These are phyloP conservation scores for Scaptodrosophila latifasciaeformis DNA, from an alignment of 2,888 invertebrate genomes.

Conservation along the genomic window DNA sequence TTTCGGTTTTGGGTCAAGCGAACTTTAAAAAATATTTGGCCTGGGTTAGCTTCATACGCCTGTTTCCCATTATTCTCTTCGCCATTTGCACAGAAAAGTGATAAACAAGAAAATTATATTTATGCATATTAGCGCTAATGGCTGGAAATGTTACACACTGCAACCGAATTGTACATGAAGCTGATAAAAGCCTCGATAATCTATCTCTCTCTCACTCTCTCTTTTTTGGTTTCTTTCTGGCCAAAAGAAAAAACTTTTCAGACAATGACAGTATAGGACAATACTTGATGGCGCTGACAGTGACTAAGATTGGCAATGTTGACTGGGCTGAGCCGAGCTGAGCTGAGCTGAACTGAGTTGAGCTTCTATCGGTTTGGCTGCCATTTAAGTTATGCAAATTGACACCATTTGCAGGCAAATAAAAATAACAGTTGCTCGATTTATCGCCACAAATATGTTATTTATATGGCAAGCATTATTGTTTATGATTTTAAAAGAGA, in stretches of 20 bases:
- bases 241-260: slow-evolving; percentile 29
- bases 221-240: too few relatives aligned
- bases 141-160: slow-evolving; percentile 20
- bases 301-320: too few relatives aligned
- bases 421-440: slow-evolving; percentile 27
- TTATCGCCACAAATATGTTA: slow-evolving; percentile 41
- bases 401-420: slow-evolving; percentile 27
- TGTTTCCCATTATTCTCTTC: slow-evolving; percentile 16
- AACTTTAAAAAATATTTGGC: neutral
- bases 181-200: slow-evolving; percentile 1
- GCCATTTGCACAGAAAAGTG: slow-evolving; percentile 24
- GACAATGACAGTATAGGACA: slow-evolving; percentile 42
- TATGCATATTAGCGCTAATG: slow-evolving; percentile 44
- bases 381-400: slow-evolving; percentile 30
- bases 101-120: slow-evolving; percentile 47
- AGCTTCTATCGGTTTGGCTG: too few relatives aligned
- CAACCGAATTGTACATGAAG: neutral
- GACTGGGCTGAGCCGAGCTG: too few relatives aligned
- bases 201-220: too few relatives aligned
- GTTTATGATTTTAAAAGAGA: slow-evolving; percentile 26
- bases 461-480: slow-evolving; percentile 38
- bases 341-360: too few relatives aligned
- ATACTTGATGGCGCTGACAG: too few relatives aligned
- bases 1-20: slow-evolving; percentile 20
- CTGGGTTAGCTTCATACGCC: too few relatives aligned